Evolutionary conservation across 2,113 vertebrate genomes (phyloP), one percentile per base, ranked within the genome.

Genomic region (Pachyramphus minor): DNA sequence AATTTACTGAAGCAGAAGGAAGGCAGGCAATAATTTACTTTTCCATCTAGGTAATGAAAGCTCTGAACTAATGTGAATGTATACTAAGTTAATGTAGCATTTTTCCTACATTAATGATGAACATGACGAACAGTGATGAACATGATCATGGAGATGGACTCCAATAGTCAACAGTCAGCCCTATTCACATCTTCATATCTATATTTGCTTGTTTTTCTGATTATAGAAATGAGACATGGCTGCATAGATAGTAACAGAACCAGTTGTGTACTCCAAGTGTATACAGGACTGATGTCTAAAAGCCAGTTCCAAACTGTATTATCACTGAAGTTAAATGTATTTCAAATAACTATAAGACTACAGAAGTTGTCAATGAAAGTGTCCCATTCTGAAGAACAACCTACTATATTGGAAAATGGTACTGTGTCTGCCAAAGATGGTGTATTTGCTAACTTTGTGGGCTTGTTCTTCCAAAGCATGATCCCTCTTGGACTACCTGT

Each of bases 141-240:
- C 25, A 2, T 39, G 18, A 49, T 90, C 15, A 30, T 42, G 15
- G 55, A 64, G 21, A 17, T 68, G 41, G 6, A 11, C 78, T 53
- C 44, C 41, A 53, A 6, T 3, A 59, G 63, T 45, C 28, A 78
- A 58, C 22, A 17, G 13, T 41, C 56, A 82, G 20, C n/a, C 12
- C 16, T 35, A 30, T 23, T 75, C 47, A 2, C 5, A 8, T 37
- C 23, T 55, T n/a, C 18, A 2, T 17, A 9, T 25, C 12, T 45
- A 8, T 18, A 19, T 45, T 80, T 72, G 14, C 18, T 76, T 64
- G 20, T 22, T 68, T 33, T 64, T 39, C 39, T 83, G 33, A 21
- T 19, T 8, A 4, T 4, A 63, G 35, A 39, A 47, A 39, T 25
- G 6, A 52, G 24, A 35, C 0, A 0, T 27, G 35, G 25, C 19